Conservation (phyloP, 2,797 vertebrate species). For the Acanthopagrus latus region DNA sequence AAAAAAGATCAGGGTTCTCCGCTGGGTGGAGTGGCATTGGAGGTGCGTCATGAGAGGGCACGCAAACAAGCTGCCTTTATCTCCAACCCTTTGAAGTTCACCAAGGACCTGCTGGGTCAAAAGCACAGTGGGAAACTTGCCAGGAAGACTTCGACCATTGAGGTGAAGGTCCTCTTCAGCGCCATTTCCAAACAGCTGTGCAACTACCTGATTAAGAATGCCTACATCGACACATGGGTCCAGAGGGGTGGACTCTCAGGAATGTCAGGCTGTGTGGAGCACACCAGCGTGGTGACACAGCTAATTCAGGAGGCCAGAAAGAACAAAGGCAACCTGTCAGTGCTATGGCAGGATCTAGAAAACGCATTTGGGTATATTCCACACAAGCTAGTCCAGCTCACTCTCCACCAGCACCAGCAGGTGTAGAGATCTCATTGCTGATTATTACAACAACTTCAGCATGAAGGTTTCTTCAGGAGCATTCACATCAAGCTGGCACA, state of each 20-base stretch:
- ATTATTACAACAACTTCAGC: no score
- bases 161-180: no score
- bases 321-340: background rate
- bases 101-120: background rate
- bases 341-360: no score
- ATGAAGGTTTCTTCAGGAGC: background rate
- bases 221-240: constrained; percentile 4
- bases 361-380: no score
- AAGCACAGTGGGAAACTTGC: background rate
- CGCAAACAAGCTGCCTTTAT: background rate
- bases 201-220: background rate
- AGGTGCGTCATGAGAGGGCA: background rate
- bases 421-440: no score
- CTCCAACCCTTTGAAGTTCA: background rate
- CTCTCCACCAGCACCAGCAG: no score
- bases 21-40: background rate
- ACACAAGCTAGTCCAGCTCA: no score
- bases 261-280: no score
- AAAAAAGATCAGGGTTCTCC: background rate
- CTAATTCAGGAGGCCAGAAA: background rate
- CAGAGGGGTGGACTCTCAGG: background rate
- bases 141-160: background rate
- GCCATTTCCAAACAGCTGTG: background rate
- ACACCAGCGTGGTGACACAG: background rate
- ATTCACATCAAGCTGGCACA: no score